phyloP scores from a whole-genome alignment of 2,113 vertebrate genomes.

The Ceyx cyanopectus region DNA sequence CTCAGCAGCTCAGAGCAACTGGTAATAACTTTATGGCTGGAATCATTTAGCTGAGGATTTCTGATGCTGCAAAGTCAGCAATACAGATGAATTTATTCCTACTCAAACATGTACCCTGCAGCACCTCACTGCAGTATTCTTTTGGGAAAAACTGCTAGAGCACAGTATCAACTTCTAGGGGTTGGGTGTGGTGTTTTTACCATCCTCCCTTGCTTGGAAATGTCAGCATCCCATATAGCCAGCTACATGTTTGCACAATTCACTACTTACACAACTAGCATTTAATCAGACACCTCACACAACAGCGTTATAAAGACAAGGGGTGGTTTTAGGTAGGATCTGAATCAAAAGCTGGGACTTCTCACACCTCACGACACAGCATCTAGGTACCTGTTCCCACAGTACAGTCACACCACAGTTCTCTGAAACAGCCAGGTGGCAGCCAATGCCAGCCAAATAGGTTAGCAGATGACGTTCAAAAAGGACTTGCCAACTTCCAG shows the following conservation, averaged over 20 bases:
- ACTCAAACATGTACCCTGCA: not conserved
- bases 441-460: rapidly evolving
- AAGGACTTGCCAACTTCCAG: not conserved
- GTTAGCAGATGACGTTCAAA: not conserved
- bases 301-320: not conserved
- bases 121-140: not conserved
- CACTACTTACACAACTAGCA: not conserved
- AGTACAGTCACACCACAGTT: rapidly evolving
- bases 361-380: not conserved
- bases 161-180: not conserved
- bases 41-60: conserved; percentile 16
- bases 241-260: not conserved
- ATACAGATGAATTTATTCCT: not conserved
- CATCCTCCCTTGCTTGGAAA: not conserved
- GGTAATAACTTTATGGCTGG: not conserved
- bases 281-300: not conserved
- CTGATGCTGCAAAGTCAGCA: conserved; percentile 19
- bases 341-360: not conserved
- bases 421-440: not conserved
- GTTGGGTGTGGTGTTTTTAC: not conserved
- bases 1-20: conserved; percentile 5
- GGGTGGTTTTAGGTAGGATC: not conserved
- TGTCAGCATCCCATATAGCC: not conserved
- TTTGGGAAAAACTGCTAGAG: not conserved
- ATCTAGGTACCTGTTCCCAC: not conserved